phyloP scores from a whole-genome alignment of 2,888 invertebrate species.

The Drosophila nigritarsus region DNA sequence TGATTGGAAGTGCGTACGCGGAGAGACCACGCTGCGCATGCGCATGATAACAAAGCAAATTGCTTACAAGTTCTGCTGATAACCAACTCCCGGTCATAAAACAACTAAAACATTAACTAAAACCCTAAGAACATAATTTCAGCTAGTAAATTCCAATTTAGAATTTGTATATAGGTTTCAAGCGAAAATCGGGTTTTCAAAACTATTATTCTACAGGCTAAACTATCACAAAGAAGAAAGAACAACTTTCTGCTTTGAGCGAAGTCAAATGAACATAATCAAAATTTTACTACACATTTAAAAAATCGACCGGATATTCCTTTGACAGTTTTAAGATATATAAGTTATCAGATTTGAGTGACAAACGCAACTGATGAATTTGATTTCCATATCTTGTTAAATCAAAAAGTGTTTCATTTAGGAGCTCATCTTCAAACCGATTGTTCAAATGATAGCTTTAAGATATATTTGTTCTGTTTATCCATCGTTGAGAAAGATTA shows the following conservation, averaged over 20 bases:
- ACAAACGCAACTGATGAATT: background rate
- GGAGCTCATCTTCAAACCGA: too few relatives aligned
- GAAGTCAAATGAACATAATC: background rate
- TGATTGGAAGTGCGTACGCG: conserved; percentile 59
- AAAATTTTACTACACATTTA: background rate
- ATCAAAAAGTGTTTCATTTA: background rate
- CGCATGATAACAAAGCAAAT: conserved; percentile 21
- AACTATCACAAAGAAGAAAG: background rate
- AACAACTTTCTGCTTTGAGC: background rate
- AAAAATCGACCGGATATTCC: background rate
- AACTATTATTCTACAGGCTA: background rate
- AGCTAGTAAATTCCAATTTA: background rate
- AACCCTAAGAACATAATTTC: background rate
- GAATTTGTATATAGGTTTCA: background rate
- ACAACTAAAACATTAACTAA: background rate
- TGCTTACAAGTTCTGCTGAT: background rate
- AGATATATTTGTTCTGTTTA: too few relatives aligned
- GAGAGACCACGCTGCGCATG: conserved; percentile 49
- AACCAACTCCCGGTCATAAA: background rate
- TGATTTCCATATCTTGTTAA: background rate
- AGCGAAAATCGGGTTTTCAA: background rate
- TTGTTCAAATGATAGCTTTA: too few relatives aligned
- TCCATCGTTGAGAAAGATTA: background rate
- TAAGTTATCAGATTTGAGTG: background rate
- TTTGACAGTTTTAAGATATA: background rate